A percentile compares a stretch with the other conserved stretches of the same genome.
phyloP scores from a whole-genome alignment of 2,113 vertebrate genomes.

The Zosterops hypoxanthus region DNA sequence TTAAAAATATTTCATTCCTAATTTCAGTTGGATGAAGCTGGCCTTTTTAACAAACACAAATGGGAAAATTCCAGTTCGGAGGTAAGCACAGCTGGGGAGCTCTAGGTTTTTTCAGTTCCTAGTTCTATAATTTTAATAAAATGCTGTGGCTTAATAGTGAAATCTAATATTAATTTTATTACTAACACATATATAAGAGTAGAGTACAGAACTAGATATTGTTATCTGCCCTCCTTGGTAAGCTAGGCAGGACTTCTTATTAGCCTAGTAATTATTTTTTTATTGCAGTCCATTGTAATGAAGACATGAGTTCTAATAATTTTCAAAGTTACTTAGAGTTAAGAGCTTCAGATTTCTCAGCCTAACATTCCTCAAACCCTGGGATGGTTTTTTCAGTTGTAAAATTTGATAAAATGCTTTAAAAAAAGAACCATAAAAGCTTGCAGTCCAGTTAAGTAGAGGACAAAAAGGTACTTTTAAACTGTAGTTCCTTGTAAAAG shows the following conservation, averaged over 20 bases:
- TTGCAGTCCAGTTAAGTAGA: background rate
- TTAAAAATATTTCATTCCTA: constrained; percentile 17
- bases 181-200: background rate
- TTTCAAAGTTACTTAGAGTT: background rate
- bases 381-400: background rate
- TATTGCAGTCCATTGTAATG: background rate
- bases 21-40: constrained; percentile 95
- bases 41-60: constrained; percentile 94
- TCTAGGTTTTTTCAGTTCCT: background rate
- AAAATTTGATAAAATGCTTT: background rate
- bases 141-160: background rate
- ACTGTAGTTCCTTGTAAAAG: background rate
- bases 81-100: constrained; percentile 75
- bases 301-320: background rate
- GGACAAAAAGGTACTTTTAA: background rate
- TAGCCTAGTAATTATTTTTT: background rate
- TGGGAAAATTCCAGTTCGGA: constrained; percentile 95
- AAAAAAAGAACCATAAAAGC: background rate
- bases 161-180: background rate
- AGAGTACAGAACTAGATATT: background rate
- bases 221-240: background rate
- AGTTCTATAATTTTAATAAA: background rate
- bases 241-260: background rate
- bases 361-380: background rate
- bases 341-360: background rate